These are phyloP conservation scores for Trididemnum clinides DNA, from an alignment of 23 tunicate species.

Conservation along the genomic window DNA sequence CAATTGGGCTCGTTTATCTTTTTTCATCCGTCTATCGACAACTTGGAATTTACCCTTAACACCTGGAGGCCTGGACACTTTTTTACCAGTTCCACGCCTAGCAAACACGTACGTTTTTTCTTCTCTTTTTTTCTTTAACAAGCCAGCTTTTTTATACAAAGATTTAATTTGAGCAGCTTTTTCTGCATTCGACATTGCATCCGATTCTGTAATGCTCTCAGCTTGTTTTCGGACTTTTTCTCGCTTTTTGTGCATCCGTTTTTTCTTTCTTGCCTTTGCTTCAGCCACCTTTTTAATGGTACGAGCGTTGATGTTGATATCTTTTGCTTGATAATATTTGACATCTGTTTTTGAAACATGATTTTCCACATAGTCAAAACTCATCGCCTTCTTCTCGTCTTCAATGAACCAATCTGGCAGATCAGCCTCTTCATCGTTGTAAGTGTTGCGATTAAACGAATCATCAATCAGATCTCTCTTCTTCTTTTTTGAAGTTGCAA, in stretches of 20 bases:
- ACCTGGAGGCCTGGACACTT: slow-evolving; percentile 89
- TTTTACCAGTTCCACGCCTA: slow-evolving; percentile 77
- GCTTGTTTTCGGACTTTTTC: slow-evolving; percentile 91
- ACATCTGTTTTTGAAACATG: slow-evolving; percentile 63
- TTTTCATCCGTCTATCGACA: slow-evolving; percentile 96
- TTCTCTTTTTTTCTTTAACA: slow-evolving; percentile 88
- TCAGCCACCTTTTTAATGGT: slow-evolving; percentile 97
- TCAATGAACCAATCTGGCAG: slow-evolving; percentile 96
- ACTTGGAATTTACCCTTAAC: slow-evolving; percentile 88
- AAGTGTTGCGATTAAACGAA: slow-evolving; percentile 85
- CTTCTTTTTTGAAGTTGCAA: slow-evolving; percentile 74
- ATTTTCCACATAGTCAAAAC: slow-evolving; percentile 29
- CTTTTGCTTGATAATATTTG: slow-evolving; percentile 54
- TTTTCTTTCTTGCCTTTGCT: slow-evolving; percentile 92
- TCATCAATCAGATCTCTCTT: slow-evolving; percentile 87
- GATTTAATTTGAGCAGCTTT: slow-evolving; percentile 83
- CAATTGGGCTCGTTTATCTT: slow-evolving; percentile 64
- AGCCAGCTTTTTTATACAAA: slow-evolving; percentile 86
- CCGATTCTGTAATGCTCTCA: slow-evolving; percentile 63
- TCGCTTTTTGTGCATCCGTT: slow-evolving; percentile 47
- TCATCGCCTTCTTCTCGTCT: slow-evolving; percentile 73
- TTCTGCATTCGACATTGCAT: slow-evolving; percentile 72
- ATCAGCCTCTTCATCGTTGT: slow-evolving; percentile 67
- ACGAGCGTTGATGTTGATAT: slow-evolving; percentile 65
- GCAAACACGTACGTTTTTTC: slow-evolving; percentile 91